Base-by-base conservation (phyloP, 2,888 invertebrate genomes). In the Harpagoxenus sublaevis region DNA sequence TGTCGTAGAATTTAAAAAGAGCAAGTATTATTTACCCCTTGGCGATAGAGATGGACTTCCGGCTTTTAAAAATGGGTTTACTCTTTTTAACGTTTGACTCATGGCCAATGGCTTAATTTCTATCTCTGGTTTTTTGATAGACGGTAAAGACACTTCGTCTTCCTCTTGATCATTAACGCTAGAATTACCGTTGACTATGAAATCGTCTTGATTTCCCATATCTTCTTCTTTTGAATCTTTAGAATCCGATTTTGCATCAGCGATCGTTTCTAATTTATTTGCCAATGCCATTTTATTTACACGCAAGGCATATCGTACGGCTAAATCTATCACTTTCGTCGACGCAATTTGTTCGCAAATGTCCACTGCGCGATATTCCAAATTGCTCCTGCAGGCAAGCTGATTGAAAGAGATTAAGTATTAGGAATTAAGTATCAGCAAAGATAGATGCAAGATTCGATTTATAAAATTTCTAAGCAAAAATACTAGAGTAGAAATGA, bases 281-380 rank as follows among this genome's bases (percentile, higher is more conserved):
- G 98, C 97, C 65, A 99, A 95, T 92, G 97, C 97, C 90, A 97
- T 96, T 90, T 97, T 97, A 39, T 98, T 97, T 15, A 97, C 95
- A 89, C 98, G 97, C 0, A 97, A 97, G 0, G 99, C 98, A 95
- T 99, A 99, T 94, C 98, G 98, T n/a, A 98, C 97, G 0, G 98
- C 98, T 55, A 98, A 95, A 87, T 97, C 97, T 55, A 99, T 95
- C 0, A 98, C 96, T 65, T 97, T 97, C 2, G 97, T 97, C 92
- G 97, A 97, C 35, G 97, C 97, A 92, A 99, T 96, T 90, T 98
- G 96, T 92, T 98, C 97, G 94, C 98, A 97, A 28, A 99, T 95
- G 95, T 99, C 99, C 70, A 98, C 95, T 0, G 98, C 99, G 60
- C 99, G 96, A 91, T 97, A 97, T 93, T 99, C 99, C 88, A 97